These are phyloP conservation scores for Nothobranchius kuhntae DNA, from an alignment of 2,113 vertebrate genomes.

Conservation along the genomic window DNA sequence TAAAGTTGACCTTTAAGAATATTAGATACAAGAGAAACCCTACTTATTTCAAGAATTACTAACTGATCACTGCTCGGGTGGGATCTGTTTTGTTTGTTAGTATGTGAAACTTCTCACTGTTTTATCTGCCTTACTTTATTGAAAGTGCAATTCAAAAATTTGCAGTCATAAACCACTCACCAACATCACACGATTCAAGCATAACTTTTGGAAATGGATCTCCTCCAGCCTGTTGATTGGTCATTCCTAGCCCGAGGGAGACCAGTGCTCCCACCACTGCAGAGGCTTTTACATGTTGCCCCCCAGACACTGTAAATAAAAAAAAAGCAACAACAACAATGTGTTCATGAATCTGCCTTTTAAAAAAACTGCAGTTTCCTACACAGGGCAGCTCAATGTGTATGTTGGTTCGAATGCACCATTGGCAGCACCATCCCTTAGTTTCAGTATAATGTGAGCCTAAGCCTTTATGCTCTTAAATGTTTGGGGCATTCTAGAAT, in stretches of 20 bases:
- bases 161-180: constrained; percentile 26
- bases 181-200: constrained; percentile 34
- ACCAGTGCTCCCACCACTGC: constrained; percentile 14
- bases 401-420: no score
- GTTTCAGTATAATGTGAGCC: no score
- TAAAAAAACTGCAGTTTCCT: no score
- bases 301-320: constrained; percentile 32
- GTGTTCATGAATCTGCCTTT: neutral
- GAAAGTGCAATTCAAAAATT: constrained; percentile 4
- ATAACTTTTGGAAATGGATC: constrained; percentile 41
- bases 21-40: constrained; percentile 1
- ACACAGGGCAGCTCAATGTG: no score
- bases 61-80: neutral
- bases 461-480: no score
- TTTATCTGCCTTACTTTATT: no score
- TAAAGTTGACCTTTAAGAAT: no score
- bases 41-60: neutral
- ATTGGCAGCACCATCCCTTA: no score
- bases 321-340: constrained; percentile 38
- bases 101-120: no score
- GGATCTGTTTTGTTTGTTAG: neutral
- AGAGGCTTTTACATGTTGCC: constrained; percentile 29
- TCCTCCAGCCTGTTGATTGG: constrained; percentile 30
- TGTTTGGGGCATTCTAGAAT: no score
- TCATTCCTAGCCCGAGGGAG: constrained; percentile 32